Evolutionary conservation across 2,797 vertebrate species (phyloP).

Genomic region (Acanthurus lineatus): DNA sequence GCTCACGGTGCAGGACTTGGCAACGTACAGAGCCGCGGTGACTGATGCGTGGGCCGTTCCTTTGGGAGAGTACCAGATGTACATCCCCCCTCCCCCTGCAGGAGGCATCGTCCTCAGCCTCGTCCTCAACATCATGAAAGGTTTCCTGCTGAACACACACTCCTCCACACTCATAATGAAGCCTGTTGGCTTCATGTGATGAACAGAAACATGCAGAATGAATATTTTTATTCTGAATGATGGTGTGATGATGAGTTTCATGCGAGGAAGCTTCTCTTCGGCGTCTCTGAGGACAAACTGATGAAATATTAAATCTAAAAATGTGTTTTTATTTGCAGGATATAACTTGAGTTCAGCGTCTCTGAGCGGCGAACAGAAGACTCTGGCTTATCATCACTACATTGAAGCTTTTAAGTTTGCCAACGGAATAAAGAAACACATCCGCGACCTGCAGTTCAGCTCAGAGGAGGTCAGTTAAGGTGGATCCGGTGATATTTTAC

Average conservation of each 20-base stretch:
- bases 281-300: no score
- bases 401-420: slow-evolving; percentile 92
- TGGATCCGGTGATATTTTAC: neutral
- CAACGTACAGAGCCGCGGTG: slow-evolving; percentile 81
- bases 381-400: slow-evolving; percentile 86
- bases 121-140: slow-evolving; percentile 91
- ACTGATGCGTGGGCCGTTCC: slow-evolving; percentile 82
- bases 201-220: no score
- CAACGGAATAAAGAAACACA: slow-evolving; percentile 81
- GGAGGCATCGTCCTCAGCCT: slow-evolving; percentile 89
- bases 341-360: slow-evolving; percentile 80
- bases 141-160: slow-evolving; percentile 55
- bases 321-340: slow-evolving; percentile 76
- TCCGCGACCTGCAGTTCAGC: slow-evolving; percentile 83
- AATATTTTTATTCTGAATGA: no score
- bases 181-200: no score
- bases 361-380: slow-evolving; percentile 64
- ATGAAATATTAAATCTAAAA: no score
- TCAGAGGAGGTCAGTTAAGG: slow-evolving; percentile 67
- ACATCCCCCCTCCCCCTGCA: slow-evolving; percentile 90
- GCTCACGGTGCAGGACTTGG: slow-evolving; percentile 87
- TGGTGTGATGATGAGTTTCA: neutral
- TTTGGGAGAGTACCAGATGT: slow-evolving; percentile 86
- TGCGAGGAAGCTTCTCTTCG: no score
- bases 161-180: slow-evolving; percentile 17